Evolutionary conservation across 2,888 invertebrate genomes (phyloP).

Genomic region (Clostera curtula): DNA sequence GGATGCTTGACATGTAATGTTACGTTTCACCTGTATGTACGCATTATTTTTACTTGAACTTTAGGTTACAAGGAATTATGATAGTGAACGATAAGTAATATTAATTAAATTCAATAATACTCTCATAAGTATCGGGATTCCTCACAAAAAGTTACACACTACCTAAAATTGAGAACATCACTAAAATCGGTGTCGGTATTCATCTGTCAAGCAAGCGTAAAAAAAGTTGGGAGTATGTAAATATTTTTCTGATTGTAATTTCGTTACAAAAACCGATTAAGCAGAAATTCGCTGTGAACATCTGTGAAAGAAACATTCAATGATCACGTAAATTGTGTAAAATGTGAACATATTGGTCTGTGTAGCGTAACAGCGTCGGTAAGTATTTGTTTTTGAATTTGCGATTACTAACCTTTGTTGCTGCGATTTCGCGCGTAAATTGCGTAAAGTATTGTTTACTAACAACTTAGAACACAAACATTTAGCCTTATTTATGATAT

Average conservation of each 20-base stretch:
- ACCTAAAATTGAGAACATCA: too few relatives aligned
- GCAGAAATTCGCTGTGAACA: slow-evolving; percentile 9
- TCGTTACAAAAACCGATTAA: slow-evolving; percentile 8
- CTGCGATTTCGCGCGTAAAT: slow-evolving; percentile 41
- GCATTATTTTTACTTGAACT: too few relatives aligned
- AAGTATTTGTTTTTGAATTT: slow-evolving; percentile 19
- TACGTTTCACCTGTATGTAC: too few relatives aligned
- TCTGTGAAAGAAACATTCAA: slow-evolving; percentile 7
- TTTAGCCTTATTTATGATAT: slow-evolving; percentile 7
- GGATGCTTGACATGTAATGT: too few relatives aligned
- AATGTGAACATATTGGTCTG: slow-evolving; percentile 3
- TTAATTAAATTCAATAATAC: too few relatives aligned
- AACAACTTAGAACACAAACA: slow-evolving; percentile 14
- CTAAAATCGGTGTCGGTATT: too few relatives aligned
- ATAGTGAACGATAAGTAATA: too few relatives aligned
- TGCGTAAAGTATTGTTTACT: slow-evolving; percentile 20
- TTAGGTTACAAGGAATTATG: too few relatives aligned
- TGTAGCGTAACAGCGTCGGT: slow-evolving; percentile 14
- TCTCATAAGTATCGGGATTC: too few relatives aligned
- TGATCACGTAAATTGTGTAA: slow-evolving; percentile 5
- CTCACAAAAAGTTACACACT: too few relatives aligned
- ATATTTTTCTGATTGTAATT: slow-evolving; percentile 24
- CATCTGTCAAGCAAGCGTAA: slow-evolving; percentile 21
- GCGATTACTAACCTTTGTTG: slow-evolving; percentile 30
- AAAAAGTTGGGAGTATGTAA: slow-evolving; percentile 25